Base-by-base conservation (phyloP, 2,797 vertebrate genomes). In the Nannoperca obscura region DNA sequence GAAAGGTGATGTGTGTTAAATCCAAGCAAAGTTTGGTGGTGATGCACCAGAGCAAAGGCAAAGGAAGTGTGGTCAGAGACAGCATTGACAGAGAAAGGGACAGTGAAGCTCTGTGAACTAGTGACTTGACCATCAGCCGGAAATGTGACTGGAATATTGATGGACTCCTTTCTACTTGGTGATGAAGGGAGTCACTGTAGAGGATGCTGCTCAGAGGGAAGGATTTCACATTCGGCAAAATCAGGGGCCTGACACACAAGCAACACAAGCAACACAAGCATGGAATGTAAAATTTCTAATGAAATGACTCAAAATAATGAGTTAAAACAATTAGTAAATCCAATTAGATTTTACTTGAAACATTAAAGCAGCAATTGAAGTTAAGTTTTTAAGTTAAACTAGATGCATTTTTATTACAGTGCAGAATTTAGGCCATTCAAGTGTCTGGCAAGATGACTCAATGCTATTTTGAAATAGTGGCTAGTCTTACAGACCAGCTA, bases 71-170 rank as follows among this genome's bases (percentile, higher is more conserved):
- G 81, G 67, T 92, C 86, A 90, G 88, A 91, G 87, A 71, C 52
- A 68, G 84, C 86, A 88, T 89, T 93, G 89, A 91, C 74, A 68
- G 83, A 74, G 81, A 76, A 65, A 60, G 59, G 82, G 83, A 92
- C 92, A 94, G 84, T 80, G 92, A 78, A 70, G 87, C 91, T 92
- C 90, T 94, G 91, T 94, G 87, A 91, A 82, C 76, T 62, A 54
- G 66, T 76, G 90, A 83, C 81, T 79, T 34, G 79, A 89, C 81
- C 86, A 65, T 86, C 84, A 80, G 79, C 73, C 44, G 60, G 5
- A 42, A 32, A 52, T 82, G 90, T 90, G 91, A 86, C 53, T 46
- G 65, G 92, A 93, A 93, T 94, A 88, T 40, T 76, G 84, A 94
- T 89, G 62, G 60, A 34, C 72, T 83, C 69, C 79, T 82, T 88